These are phyloP conservation scores for Chymomyza procnemis DNA, from an alignment of 2,888 invertebrate genomes.

Conservation along the genomic window DNA sequence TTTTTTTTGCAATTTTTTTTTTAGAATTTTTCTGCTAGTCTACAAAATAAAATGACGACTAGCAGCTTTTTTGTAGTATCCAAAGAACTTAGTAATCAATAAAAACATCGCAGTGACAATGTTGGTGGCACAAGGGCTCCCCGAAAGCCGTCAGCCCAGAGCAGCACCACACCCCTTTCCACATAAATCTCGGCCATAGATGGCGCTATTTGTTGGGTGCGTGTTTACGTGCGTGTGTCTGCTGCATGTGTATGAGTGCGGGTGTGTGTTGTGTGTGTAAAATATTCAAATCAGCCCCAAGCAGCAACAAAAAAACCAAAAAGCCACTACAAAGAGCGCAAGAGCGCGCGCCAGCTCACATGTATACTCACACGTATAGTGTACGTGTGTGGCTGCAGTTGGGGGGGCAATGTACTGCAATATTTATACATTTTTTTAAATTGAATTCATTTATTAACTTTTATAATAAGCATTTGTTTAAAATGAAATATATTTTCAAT, in stretches of 20 bases:
- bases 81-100: conserved; percentile 36
- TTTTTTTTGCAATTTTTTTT: conserved; percentile 7
- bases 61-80: neutral
- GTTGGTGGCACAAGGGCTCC: conserved; percentile 12
- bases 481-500: neutral
- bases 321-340: conserved; percentile 20
- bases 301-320: conserved; percentile 2
- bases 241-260: too few relatives aligned
- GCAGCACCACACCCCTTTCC: conserved; percentile 25
- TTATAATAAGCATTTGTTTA: neutral
- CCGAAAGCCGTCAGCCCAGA: neutral
- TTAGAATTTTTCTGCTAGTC: neutral
- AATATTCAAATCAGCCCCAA: conserved; percentile 68
- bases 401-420: neutral
- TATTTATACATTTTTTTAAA: too few relatives aligned
- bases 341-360: conserved; percentile 8
- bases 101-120: conserved; percentile 5
- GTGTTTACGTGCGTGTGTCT: too few relatives aligned
- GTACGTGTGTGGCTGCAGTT: conserved; percentile 24
- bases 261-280: conserved; percentile 31
- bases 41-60: conserved; percentile 19
- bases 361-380: conserved; percentile 41
- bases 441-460: too few relatives aligned
- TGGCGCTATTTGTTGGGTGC: conserved; percentile 57
- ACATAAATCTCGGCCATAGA: conserved; percentile 69